Conservation (phyloP, 1,140 invertebrate genomes). For the Pseudomyrmex flavicornis region DNA sequence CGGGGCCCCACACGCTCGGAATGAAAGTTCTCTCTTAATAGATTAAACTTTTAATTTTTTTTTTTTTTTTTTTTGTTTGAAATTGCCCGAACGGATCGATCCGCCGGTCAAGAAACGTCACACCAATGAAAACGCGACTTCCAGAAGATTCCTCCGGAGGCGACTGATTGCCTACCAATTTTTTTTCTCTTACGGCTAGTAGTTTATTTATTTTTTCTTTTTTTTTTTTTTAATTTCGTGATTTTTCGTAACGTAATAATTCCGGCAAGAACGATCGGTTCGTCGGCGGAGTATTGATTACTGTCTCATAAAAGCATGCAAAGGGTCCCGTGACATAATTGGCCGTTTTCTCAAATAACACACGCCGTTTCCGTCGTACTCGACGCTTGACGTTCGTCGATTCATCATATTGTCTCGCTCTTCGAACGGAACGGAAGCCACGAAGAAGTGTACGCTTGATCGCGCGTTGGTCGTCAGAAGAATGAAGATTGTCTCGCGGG, state of each 20-base stretch:
- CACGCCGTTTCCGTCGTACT: conserved; percentile 26
- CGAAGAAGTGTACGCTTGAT: conserved; percentile 42
- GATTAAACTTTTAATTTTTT: too few species aligned
- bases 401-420: conserved; percentile 37
- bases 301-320: conserved; percentile 74
- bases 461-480: conserved; percentile 44
- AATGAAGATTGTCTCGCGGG: conserved; percentile 56
- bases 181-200: neutral
- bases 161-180: neutral
- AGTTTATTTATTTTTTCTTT: neutral
- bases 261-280: conserved; percentile 30
- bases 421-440: conserved; percentile 47
- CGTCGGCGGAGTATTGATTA: conserved; percentile 65
- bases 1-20: too few species aligned
- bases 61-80: too few species aligned
- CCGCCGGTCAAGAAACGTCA: neutral
- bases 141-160: conserved; percentile 11
- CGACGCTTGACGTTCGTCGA: conserved; percentile 41
- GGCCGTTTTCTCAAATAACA: conserved; percentile 60
- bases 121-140: neutral
- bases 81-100: conserved; percentile 56
- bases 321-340: conserved; percentile 76
- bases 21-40: too few species aligned
- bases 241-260: conserved; percentile 15
- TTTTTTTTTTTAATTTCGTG: neutral